Evolutionary conservation across 2,113 vertebrate species (phyloP).

Genomic region (Pangasianodon gigas): DNA sequence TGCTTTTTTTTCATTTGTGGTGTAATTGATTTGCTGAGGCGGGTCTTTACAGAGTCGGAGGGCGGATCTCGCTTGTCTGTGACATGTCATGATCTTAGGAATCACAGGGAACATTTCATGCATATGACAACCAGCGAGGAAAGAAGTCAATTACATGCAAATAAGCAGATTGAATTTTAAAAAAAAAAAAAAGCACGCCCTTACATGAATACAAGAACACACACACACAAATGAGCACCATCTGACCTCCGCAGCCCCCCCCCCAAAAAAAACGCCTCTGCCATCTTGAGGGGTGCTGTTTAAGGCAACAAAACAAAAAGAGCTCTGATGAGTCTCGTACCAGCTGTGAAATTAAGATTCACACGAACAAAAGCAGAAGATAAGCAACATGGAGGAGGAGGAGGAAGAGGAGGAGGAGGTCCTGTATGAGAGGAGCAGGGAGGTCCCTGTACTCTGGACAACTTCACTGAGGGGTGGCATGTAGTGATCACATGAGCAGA

Average conservation of each 20-base stretch:
- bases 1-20: not conserved
- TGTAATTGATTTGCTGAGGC: conserved; percentile 35
- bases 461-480: conserved; percentile 24
- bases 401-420: conserved; percentile 16
- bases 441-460: not conserved
- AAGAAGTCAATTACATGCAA: conserved; percentile 45
- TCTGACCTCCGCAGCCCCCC: conserved; percentile 25
- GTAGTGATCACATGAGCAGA: conserved; percentile 34
- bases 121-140: conserved; percentile 19
- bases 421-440: conserved; percentile 6
- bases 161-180: conserved; percentile 23
- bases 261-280: conserved; percentile 9
- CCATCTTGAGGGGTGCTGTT: conserved; percentile 5
- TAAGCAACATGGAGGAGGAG: conserved; percentile 20
- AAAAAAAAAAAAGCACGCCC: not conserved
- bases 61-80: conserved; percentile 26
- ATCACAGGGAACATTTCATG: conserved; percentile 32
- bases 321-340: conserved; percentile 18
- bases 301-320: conserved; percentile 42
- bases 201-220: not conserved
- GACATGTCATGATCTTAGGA: conserved; percentile 25
- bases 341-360: conserved; percentile 35
- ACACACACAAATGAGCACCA: conserved; percentile 21
- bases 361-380: conserved; percentile 22
- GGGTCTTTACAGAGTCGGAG: conserved; percentile 15